phyloP scores from a whole-genome alignment of 2,888 invertebrate species.

The Clivina fossor region DNA sequence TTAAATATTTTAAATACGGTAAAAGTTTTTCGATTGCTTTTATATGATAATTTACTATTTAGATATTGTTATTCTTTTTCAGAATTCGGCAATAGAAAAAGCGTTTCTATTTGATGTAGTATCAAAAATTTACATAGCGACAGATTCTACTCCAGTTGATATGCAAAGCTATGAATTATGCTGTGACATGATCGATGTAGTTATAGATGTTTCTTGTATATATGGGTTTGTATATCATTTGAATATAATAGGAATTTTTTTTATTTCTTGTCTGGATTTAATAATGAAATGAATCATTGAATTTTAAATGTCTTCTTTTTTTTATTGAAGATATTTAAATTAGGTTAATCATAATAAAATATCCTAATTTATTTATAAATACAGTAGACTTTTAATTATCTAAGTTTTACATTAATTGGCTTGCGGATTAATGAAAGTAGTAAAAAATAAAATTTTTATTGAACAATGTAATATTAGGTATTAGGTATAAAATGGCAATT shows the following conservation, averaged over 20 bases:
- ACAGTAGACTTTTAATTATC: too few relatives aligned
- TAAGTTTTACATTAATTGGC: too few relatives aligned
- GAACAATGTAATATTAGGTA: too few relatives aligned
- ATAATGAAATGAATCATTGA: too few relatives aligned
- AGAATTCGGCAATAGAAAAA: slow-evolving; percentile 99
- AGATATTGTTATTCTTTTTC: slow-evolving; percentile 48
- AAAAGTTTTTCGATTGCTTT: slow-evolving; percentile 49
- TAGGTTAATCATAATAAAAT: too few relatives aligned
- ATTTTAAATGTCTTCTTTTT: too few relatives aligned
- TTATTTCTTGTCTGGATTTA: too few relatives aligned
- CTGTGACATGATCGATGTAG: slow-evolving; percentile 99
- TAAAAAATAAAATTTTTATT: too few relatives aligned
- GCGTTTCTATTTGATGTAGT: slow-evolving; percentile 99
- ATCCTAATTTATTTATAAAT: too few relatives aligned
- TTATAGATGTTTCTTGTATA: slow-evolving; percentile 97
- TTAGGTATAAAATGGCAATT: too few relatives aligned
- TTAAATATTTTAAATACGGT: slow-evolving; percentile 97
- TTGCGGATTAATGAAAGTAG: too few relatives aligned
- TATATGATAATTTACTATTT: slow-evolving; percentile 21
- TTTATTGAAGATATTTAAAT: too few relatives aligned
- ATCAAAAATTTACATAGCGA: slow-evolving; percentile 99
- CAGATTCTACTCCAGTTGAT: slow-evolving; percentile 98
- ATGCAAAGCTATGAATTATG: slow-evolving; percentile 99
- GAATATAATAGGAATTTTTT: slow-evolving; percentile 1
- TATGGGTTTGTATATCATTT: slow-evolving; percentile 72